Percentiles rank a stretch among this genome's conserved stretches.
phyloP scores from a whole-genome alignment of 2,113 vertebrate genomes.

The Clarias gariepinus region DNA sequence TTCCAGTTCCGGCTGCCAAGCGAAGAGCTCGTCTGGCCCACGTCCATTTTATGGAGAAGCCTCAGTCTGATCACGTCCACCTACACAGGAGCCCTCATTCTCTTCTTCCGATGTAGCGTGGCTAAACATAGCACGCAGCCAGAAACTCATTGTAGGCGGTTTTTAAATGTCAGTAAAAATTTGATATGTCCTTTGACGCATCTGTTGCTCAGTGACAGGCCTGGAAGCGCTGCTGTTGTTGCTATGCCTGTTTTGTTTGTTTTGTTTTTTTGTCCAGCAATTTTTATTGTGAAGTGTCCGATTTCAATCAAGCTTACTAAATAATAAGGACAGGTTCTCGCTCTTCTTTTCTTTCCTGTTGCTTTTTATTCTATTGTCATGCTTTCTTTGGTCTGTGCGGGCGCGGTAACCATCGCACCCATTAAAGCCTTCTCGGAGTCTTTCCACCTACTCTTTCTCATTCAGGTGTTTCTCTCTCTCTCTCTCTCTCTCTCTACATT shows the following conservation, averaged over 20 bases:
- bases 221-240: slow-evolving; percentile 34
- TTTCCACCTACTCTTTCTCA: slow-evolving; percentile 10
- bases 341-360: not conserved
- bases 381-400: slow-evolving; percentile 28
- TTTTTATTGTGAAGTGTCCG: slow-evolving; percentile 21
- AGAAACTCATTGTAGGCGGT: slow-evolving; percentile 36
- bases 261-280: not conserved
- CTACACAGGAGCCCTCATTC: slow-evolving; percentile 38
- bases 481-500: not conserved
- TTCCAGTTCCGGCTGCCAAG: slow-evolving; percentile 50
- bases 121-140: slow-evolving; percentile 41
- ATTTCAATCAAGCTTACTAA: slow-evolving; percentile 16
- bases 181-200: slow-evolving; percentile 32
- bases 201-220: slow-evolving; percentile 39
- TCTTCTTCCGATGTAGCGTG: slow-evolving; percentile 40
- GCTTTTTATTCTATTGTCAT: slow-evolving; percentile 25
- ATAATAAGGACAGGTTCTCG: not conserved
- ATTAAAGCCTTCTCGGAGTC: not conserved
- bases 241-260: not conserved
- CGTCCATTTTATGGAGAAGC: slow-evolving; percentile 37
- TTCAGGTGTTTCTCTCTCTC: not conserved
- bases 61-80: slow-evolving; percentile 42
- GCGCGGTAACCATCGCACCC: slow-evolving; percentile 36
- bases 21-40: slow-evolving; percentile 38
- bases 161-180: slow-evolving; percentile 46